These are phyloP conservation scores for Tinea semifulvella DNA, from an alignment of 2,888 invertebrate species.

Conservation along the genomic window DNA sequence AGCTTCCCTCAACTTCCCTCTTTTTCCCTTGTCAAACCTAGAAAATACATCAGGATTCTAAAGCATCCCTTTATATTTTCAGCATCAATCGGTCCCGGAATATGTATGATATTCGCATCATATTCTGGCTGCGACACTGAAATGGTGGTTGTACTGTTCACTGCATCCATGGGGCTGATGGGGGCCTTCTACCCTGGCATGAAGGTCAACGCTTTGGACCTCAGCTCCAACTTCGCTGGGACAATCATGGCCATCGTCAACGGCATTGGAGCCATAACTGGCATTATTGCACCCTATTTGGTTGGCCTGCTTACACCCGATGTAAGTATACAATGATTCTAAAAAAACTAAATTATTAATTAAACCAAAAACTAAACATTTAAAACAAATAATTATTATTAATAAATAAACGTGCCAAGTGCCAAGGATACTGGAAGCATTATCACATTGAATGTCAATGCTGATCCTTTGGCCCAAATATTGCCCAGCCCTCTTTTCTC, in stretches of 20 bases:
- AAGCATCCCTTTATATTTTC: slow-evolving; percentile 19
- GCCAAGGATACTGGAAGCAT: too few relatives aligned
- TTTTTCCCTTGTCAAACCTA: too few relatives aligned
- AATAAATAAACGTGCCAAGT: too few relatives aligned
- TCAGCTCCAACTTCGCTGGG: slow-evolving; percentile 73
- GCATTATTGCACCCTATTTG: slow-evolving; percentile 74
- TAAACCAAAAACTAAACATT: too few relatives aligned
- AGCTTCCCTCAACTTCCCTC: too few relatives aligned
- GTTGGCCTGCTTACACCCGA: slow-evolving; percentile 73
- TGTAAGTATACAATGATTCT: slow-evolving; percentile 63
- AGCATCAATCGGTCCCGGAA: slow-evolving; percentile 74
- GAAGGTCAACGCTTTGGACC: slow-evolving; percentile 74
- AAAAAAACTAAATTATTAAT: too few relatives aligned
- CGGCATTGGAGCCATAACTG: slow-evolving; percentile 76
- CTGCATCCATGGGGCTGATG: slow-evolving; percentile 75
- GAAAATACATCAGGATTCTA: too few relatives aligned
- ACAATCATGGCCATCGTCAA: slow-evolving; percentile 75
- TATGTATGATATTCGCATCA: slow-evolving; percentile 73
- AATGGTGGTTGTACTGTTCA: slow-evolving; percentile 69
- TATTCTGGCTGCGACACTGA: slow-evolving; percentile 73
- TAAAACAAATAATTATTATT: too few relatives aligned
- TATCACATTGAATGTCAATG: too few relatives aligned
- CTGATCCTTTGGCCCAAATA: too few relatives aligned
- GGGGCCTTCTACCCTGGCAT: slow-evolving; percentile 76
- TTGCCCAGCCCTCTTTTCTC: too few relatives aligned